Evolutionary conservation across 2,888 invertebrate genomes (phyloP), one percentile per base, ranked within the genome.

Genomic region (Doris montereyensis): DNA sequence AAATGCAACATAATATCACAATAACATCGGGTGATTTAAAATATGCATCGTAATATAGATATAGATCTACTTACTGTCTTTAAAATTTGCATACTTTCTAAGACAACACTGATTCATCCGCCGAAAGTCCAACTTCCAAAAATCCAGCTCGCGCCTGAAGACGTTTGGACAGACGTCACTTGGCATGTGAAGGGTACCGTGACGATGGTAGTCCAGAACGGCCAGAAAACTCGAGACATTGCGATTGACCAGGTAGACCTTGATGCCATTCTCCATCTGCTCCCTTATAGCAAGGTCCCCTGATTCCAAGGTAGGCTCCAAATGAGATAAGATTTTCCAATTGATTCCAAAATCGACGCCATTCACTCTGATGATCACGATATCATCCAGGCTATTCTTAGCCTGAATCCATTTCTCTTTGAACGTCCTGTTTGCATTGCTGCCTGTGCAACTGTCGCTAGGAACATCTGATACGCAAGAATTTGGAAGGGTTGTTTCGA

Each of bases 111-210:
- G 70, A 3, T 81, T 76, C 81, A 85, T 80, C 65, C 72, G 73
- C 5, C 62, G 79, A 2, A 77, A 73, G 34, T 81, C 81, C 10
- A 84, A 77, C 21, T 81, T 79, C 85, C 85, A 85, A 68, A 82
- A 84, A 3, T 78, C 65, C n/a, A 85, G 68, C 62, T 85, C 85
- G 28, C 83, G 77, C n/a, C 76, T 81, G 93, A 96, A 96, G 83
- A 96, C 96, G 83, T 96, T 96, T 83, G 96, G 96, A 87, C 96
- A 95, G 87, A 96, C 95, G 93, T 96, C 96, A 91, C 96, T 96
- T 85, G 97, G 96, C 87, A 96, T 96, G 92, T 97, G 96, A 88
- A 97, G 94, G 92, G 96, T 96, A 92, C 95, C 96, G 91, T 96
- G 96, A 17, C 83, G 82, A 30, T 79, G 80, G 62, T 82, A 85